Evolutionary conservation across 2,888 invertebrate genomes (phyloP).

Genomic region (Agriopis aurantiaria): DNA sequence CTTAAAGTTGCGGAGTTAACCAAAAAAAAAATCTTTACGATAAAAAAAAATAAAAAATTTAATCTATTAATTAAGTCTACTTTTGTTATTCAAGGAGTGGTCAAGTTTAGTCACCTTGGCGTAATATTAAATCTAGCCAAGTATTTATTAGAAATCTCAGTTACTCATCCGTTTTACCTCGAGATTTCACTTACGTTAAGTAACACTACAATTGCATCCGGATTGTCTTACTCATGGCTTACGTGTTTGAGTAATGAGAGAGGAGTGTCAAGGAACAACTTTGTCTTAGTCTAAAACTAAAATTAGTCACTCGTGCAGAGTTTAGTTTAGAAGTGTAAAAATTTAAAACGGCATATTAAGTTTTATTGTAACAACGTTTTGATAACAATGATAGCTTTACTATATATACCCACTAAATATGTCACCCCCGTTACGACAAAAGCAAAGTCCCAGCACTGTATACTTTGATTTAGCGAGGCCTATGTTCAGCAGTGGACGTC

Average conservation of each 20-base stretch:
- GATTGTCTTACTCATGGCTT: conserved; percentile 52
- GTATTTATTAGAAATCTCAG: conserved; percentile 13
- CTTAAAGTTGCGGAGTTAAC: too few relatives aligned
- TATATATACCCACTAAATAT: too few relatives aligned
- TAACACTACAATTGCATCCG: conserved; percentile 49
- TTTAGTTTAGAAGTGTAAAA: too few relatives aligned
- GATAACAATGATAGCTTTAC: too few relatives aligned
- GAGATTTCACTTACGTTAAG: conserved; percentile 44
- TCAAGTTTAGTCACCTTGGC: neutral
- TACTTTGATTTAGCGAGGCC: too few relatives aligned
- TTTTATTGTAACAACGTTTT: too few relatives aligned
- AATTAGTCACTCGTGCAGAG: too few relatives aligned
- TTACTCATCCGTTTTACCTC: conserved; percentile 33
- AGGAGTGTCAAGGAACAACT: neutral
- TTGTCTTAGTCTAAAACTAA: neutral
- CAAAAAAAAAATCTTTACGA: neutral
- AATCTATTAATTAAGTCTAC: neutral
- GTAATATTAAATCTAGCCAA: conserved; percentile 4
- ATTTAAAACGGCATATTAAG: too few relatives aligned
- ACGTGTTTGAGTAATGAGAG: conserved; percentile 38
- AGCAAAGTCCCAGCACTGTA: too few relatives aligned
- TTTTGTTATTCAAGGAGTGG: neutral
- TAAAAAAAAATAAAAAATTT: neutral
- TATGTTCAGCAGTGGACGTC: too few relatives aligned
- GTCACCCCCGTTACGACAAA: too few relatives aligned